Conservation (phyloP, 2,113 vertebrate genomes). For the Sterna hirundo region DNA sequence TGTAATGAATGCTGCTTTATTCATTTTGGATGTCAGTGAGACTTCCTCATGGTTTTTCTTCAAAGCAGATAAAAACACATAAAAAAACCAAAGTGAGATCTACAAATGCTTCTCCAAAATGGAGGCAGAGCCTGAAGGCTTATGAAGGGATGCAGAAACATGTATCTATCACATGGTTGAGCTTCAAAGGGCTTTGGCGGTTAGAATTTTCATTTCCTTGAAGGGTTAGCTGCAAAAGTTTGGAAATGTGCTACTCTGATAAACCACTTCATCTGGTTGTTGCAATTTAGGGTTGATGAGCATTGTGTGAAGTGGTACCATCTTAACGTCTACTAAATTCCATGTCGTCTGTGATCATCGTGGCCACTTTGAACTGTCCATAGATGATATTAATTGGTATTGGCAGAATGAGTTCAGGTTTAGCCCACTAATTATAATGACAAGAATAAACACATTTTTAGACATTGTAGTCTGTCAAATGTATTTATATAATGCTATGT, state of each 20-base stretch:
- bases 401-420: conserved; percentile 57
- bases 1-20: background rate
- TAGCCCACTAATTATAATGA: background rate
- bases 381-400: background rate
- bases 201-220: background rate
- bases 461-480: background rate
- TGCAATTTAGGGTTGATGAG: background rate
- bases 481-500: background rate
- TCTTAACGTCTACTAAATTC: background rate
- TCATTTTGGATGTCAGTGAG: background rate
- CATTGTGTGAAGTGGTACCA: background rate
- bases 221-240: background rate
- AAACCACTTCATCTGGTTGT: background rate
- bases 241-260: background rate
- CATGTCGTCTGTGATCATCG: background rate
- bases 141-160: background rate
- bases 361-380: background rate
- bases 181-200: background rate
- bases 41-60: background rate
- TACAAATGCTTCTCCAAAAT: background rate
- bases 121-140: background rate
- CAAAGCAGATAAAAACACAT: background rate
- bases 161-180: background rate
- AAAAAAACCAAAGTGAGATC: background rate
- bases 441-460: conserved; percentile 31